Conservation (phyloP, 2,888 invertebrate genomes). For the Diabrotica balteata region DNA sequence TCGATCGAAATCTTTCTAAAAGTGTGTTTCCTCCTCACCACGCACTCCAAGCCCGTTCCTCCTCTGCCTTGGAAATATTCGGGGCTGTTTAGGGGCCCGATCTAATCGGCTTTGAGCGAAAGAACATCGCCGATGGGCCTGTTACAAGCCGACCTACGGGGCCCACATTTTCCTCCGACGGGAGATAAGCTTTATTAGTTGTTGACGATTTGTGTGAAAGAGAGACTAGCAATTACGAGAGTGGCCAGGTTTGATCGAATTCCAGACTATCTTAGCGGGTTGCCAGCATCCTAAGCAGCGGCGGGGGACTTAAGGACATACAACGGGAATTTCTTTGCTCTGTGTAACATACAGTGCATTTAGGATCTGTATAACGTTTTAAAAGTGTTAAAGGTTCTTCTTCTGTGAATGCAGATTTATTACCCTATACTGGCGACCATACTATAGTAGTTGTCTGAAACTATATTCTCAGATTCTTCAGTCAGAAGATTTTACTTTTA, state of each 20-base stretch:
- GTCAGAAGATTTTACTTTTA: too few relatives aligned
- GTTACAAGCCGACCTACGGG: conserved; percentile 11
- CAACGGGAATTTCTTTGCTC: too few relatives aligned
- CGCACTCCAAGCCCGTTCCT: too few relatives aligned
- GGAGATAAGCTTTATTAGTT: conserved; percentile 23
- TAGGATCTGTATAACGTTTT: too few relatives aligned
- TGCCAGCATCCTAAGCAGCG: not conserved
- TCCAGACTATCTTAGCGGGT: conserved; percentile 3
- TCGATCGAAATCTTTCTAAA: not conserved
- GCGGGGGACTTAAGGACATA: too few relatives aligned
- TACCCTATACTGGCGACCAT: too few relatives aligned
- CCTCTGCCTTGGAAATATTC: not conserved
- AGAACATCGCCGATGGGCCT: conserved; percentile 9
- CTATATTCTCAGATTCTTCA: too few relatives aligned
- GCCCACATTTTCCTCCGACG: conserved; percentile 13
- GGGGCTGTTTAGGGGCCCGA: conserved; percentile 3
- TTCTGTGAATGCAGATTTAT: too few relatives aligned
- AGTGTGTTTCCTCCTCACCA: not conserved
- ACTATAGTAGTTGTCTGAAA: too few relatives aligned
- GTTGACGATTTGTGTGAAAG: conserved; percentile 18
- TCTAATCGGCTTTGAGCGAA: conserved; percentile 16
- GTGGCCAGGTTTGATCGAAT: conserved; percentile 16
- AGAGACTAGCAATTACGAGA: conserved; percentile 14
- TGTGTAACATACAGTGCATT: too few relatives aligned
- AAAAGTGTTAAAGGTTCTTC: too few relatives aligned